These are phyloP conservation scores for Sipha maydis DNA, from an alignment of 2,888 invertebrate genomes.

Conservation along the genomic window DNA sequence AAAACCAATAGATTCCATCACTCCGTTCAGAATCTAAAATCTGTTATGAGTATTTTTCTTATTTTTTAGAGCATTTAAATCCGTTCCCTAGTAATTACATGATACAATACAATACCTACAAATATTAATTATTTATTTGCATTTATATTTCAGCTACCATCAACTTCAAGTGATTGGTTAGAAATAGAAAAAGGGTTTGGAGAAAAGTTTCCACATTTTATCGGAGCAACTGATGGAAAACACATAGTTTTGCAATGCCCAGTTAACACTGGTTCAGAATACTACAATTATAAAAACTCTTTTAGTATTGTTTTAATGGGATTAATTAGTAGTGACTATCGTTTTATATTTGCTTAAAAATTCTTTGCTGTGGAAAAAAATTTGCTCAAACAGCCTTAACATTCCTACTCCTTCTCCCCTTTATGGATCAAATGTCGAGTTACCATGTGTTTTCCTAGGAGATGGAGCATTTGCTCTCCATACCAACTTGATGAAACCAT, in stretches of 20 bases:
- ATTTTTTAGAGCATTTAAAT: background rate
- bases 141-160: conserved; percentile 32
- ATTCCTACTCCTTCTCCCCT: conserved; percentile 7
- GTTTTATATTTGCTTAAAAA: conserved; percentile 45
- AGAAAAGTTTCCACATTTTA: conserved; percentile 52
- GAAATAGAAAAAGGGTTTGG: conserved; percentile 24
- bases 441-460: conserved; percentile 63
- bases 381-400: conserved; percentile 18
- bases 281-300: conserved; percentile 53
- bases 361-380: conserved; percentile 56
- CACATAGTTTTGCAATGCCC: conserved; percentile 30
- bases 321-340: conserved; percentile 52
- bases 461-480: conserved; percentile 65
- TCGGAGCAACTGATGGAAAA: conserved; percentile 61
- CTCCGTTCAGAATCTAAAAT: no score
- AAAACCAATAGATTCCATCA: no score
- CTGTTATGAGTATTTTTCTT: no score
- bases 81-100: conserved; percentile 8
- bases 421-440: background rate
- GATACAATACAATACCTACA: conserved; percentile 8
- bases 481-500: conserved; percentile 63
- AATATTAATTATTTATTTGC: conserved; percentile 5
- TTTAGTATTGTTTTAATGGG: conserved; percentile 59
- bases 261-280: conserved; percentile 4
- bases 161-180: conserved; percentile 36